Base-by-base conservation (phyloP, 92 coral and sea anemone species). In the Heliopora coerulea region DNA sequence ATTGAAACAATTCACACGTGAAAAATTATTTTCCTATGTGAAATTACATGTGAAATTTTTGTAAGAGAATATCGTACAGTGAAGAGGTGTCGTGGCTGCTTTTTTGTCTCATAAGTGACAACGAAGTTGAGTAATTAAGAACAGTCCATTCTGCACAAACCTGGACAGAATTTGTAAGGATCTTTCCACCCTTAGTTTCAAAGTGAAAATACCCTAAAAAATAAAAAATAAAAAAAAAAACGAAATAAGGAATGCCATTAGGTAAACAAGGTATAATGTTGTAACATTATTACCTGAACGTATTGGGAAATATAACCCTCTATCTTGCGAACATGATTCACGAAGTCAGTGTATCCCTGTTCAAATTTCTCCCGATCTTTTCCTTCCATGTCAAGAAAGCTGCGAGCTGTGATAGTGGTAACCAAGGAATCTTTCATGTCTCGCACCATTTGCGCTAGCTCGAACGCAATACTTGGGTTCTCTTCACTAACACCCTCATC, bases 351-450 rank as follows among this genome's bases (percentile, higher is more conserved):
- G 74, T 93, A 93, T 8, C 91, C 84, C 33, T 87, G 86, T 77
- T 90, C 98, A 86, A 90, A 93, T 33, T 59, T 84, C 40, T 93
- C 95, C 59, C 85, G 86, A 34, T 77, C 89, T 81, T 88, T 90
- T 44, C 91, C 95, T 49, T 85, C 88, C 0, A 86, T 91, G 77
- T 90, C 95, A 44, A 90, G 86, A 60, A 93, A 90, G 10, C 54
- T 74, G 26, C 65, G 86, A 17, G 96, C 84, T 25, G 95, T 78
- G 20, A 93, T 67, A 21, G 75, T 86, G 58, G 66, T 49, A 75
- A 83, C 72, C 25, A 93, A 85, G 49, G 91, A 88, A 40, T 69
- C 65, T 65, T 89, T 82, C 83, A 93, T 90, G 8, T 80, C 73
- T 9, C 50, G 73, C 15, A 93, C 81, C 52, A 42, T 59, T 20